A percentile compares a stretch with the other conserved stretches of the same genome.
Evolutionary conservation across 2,888 invertebrate species (phyloP).

Genomic region (Tipula lateralis): DNA sequence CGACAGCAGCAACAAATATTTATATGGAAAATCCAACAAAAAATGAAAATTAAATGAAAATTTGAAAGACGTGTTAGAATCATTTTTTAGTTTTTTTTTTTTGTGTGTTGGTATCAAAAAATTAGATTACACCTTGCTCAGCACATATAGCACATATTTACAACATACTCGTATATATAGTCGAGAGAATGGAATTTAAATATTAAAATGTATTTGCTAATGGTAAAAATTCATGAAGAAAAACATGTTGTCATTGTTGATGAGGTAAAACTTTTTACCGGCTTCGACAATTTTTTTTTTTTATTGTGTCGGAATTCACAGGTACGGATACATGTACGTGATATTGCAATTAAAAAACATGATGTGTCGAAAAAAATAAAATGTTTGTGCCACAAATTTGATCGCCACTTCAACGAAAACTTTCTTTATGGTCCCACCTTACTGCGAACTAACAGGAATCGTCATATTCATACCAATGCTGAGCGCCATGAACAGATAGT

Average conservation of each 20-base stretch:
- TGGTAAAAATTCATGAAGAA: conserved; percentile 1
- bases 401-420: too few species aligned
- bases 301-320: neutral
- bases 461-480: too few species aligned
- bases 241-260: conserved; percentile 19
- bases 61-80: neutral
- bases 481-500: too few species aligned
- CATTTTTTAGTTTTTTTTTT: too few species aligned
- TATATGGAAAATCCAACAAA: neutral
- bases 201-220: conserved; percentile 24
- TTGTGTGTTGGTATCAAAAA: neutral
- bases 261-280: neutral
- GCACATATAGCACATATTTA: neutral
- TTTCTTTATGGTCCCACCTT: too few species aligned
- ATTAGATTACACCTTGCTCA: neutral
- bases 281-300: neutral
- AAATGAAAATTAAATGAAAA: neutral
- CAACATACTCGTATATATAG: neutral
- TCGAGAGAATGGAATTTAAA: conserved; percentile 24
- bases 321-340: conserved; percentile 2
- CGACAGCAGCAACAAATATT: neutral
- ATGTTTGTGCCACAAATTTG: neutral
- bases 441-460: too few species aligned
- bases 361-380: neutral
- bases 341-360: conserved; percentile 24